Conservation (phyloP, 92 coral and sea anemone species). For the Parazoanthus atlanticus region DNA sequence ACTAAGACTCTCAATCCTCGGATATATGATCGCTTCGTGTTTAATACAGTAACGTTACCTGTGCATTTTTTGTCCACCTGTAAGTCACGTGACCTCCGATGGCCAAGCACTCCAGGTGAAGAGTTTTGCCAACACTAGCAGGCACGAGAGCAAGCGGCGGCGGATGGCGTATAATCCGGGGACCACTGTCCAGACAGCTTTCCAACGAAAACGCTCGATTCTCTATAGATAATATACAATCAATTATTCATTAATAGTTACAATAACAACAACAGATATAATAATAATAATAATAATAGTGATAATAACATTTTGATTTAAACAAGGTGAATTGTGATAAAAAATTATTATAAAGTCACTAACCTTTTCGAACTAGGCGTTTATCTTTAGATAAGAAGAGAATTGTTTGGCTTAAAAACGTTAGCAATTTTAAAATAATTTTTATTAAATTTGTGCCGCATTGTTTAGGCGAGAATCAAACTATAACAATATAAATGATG, state of each 20-base stretch:
- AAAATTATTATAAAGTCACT: too few relatives aligned
- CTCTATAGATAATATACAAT: neutral
- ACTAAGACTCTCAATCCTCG: neutral
- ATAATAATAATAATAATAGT: neutral
- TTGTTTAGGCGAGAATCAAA: too few relatives aligned
- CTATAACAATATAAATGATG: too few relatives aligned
- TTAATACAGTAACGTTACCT: neutral
- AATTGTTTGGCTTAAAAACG: neutral
- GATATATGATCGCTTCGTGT: neutral
- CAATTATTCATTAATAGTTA: neutral
- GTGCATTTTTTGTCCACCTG: conserved; percentile 36
- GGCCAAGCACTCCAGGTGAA: conserved; percentile 12
- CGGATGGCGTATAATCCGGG: conserved; percentile 26
- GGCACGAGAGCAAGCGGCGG: conserved; percentile 35
- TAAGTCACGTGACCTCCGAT: conserved; percentile 1
- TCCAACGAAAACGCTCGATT: conserved; percentile 10
- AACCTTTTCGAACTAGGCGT: neutral
- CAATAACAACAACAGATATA: neutral
- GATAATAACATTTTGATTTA: too few relatives aligned
- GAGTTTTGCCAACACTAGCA: conserved; percentile 23
- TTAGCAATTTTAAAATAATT: too few relatives aligned
- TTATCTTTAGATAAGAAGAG: too few relatives aligned
- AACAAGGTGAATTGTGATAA: too few relatives aligned
- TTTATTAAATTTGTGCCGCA: too few relatives aligned
- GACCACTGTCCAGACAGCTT: conserved; percentile 34